phyloP scores from a whole-genome alignment of 2,888 invertebrate species.

The Zeuzera pyrina region DNA sequence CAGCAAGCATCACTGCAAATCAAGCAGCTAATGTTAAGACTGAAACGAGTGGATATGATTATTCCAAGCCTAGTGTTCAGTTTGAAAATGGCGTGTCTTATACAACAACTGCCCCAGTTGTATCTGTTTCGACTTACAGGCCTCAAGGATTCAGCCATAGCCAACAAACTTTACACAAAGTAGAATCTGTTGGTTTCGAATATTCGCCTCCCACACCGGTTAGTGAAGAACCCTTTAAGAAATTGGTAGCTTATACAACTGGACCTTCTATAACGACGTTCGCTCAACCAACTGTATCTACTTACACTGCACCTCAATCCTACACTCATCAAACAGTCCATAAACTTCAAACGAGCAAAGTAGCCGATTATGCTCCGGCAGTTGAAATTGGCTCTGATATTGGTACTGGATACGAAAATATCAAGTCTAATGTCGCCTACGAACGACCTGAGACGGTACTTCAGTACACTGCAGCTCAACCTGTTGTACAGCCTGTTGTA shows the following conservation, averaged over 20 bases:
- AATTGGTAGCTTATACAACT: constrained; percentile 55
- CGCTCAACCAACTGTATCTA: constrained; percentile 30
- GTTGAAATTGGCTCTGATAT: not conserved
- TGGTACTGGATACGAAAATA: not conserved
- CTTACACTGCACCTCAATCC: constrained; percentile 14
- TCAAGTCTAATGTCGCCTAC: constrained; percentile 11
- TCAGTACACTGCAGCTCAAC: constrained; percentile 25
- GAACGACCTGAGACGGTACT: constrained; percentile 19
- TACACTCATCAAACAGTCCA: constrained; percentile 27
- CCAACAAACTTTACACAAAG: constrained; percentile 46
- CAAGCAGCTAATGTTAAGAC: too few species aligned
- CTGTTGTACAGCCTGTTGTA: constrained; percentile 31
- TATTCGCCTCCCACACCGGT: constrained; percentile 45
- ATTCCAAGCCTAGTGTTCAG: constrained; percentile 44
- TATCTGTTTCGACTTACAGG: constrained; percentile 43
- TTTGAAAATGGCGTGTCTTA: constrained; percentile 52
- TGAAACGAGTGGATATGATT: constrained; percentile 35
- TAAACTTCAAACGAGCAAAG: constrained; percentile 24
- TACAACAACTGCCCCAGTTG: constrained; percentile 41
- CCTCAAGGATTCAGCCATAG: constrained; percentile 46
- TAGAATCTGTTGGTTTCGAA: constrained; percentile 37
- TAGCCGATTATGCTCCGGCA: constrained; percentile 4
- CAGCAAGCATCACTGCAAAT: constrained; percentile 4
- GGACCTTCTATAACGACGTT: constrained; percentile 36
- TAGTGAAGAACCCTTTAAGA: constrained; percentile 52